Conservation (phyloP, 37 sponge, comb jelly and placozoan species). For the Crambe crambe region DNA sequence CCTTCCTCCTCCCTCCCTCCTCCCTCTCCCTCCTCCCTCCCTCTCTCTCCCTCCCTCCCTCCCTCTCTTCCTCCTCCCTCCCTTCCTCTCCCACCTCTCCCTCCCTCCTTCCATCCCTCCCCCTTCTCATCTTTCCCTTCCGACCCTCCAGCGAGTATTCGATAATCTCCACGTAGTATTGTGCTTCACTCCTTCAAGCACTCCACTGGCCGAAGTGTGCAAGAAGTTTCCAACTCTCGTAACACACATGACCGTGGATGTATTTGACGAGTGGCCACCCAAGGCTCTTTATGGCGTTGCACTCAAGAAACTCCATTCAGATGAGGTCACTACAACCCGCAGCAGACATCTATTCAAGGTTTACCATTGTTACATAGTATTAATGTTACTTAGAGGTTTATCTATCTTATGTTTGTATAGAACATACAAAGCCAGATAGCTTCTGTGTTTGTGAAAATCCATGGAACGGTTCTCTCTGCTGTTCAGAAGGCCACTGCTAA, state of each 20-base stretch:
- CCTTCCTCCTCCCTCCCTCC: too few relatives aligned
- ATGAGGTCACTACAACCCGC: background rate
- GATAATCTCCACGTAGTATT: constrained; percentile 57
- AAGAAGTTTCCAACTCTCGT: constrained; percentile 54
- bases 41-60: too few relatives aligned
- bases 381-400: background rate
- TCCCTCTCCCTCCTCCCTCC: too few relatives aligned
- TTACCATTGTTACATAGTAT: background rate
- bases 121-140: too few relatives aligned
- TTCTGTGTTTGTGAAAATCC: constrained; percentile 23
- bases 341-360: background rate
- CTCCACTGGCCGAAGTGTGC: constrained; percentile 23
- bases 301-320: constrained; percentile 28
- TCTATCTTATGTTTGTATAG: background rate
- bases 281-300: constrained; percentile 61
- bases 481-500: background rate
- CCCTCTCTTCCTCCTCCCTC: too few relatives aligned
- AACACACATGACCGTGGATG: constrained; percentile 47
- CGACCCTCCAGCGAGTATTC: constrained; percentile 12
- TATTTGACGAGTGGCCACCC: constrained; percentile 70
- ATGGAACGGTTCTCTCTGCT: constrained; percentile 6
- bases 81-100: too few relatives aligned
- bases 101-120: too few relatives aligned
- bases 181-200: constrained; percentile 49
- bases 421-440: constrained; percentile 5